These are phyloP conservation scores for Diarsia mendica DNA, from an alignment of 2,888 invertebrate genomes.

Conservation along the genomic window DNA sequence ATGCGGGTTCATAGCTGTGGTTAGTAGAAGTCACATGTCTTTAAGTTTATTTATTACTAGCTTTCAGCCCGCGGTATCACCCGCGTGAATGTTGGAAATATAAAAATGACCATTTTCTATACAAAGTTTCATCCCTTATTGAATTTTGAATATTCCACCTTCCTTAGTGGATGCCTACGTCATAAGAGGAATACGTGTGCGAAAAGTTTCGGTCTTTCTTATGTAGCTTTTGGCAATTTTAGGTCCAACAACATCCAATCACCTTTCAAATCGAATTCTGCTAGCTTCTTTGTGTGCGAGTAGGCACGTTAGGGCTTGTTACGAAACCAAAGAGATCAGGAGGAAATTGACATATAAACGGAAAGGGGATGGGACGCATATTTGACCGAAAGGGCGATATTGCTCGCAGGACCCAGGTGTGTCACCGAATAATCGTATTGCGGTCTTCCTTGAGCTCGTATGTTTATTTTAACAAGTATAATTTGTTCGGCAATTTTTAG, in stretches of 20 bases:
- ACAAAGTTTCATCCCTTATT: no score
- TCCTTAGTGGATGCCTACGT: no score
- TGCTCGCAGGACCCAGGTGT: constrained; percentile 17
- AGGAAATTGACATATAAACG: constrained; percentile 36
- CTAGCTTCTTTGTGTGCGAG: neutral
- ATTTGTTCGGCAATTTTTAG: neutral
- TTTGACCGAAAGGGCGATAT: constrained; percentile 30
- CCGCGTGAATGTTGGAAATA: no score
- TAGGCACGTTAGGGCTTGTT: neutral
- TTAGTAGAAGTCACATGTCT: neutral
- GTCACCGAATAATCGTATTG: constrained; percentile 25
- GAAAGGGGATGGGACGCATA: constrained; percentile 1
- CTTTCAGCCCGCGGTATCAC: no score
- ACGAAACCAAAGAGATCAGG: constrained; percentile 20
- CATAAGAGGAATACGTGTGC: no score
- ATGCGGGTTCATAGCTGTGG: neutral
- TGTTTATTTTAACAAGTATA: neutral
- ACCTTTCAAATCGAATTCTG: neutral
- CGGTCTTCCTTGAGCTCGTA: neutral
- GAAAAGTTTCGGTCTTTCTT: no score
- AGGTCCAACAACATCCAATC: neutral
- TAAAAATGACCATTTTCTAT: no score
- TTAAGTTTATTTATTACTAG: neutral
- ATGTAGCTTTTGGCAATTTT: neutral
- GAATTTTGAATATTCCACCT: no score